Evolutionary conservation across 2,797 vertebrate species (phyloP), one percentile per base, ranked within the genome.

Genomic region (Ceyx erithaca): DNA sequence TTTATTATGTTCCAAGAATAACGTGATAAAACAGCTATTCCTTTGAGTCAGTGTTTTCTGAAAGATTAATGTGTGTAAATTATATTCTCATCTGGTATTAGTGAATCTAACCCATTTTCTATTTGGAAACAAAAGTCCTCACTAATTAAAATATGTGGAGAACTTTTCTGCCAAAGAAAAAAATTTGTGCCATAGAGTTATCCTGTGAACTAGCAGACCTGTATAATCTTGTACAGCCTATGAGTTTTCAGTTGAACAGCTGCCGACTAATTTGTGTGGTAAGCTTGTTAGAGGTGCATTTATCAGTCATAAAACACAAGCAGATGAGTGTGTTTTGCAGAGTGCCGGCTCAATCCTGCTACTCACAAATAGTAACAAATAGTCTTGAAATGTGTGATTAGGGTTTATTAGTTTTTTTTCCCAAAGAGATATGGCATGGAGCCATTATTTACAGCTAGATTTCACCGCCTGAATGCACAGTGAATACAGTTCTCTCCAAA

Each of bases 401-500:
- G 23, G 11, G 3, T 46, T 86, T 80, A 2, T 51, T 51, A 9
- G 2, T 1, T 0, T 0, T 1, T 62, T 62, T 78, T 68, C 19
- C 33, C 8, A 59, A 37, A n/a, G 40, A 48, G 9, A 5, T 51
- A 12, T 1, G 4, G 5, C 23, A 43, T 55, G 49, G 70, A 75
- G 21, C 25, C n/a, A 5, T 87, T 63, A 45, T 31, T 91, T 80
- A 68, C 23, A 82, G n/a, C 30, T 83, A 31, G 12, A 35, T 87
- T 92, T 71, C 75, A 35, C 14, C 6, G 18, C 51, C 17, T 72
- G 72, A 41, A 30, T 57, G 45, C 12, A 6, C 8, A 8, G 15
- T 30, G 13, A 66, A 54, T 70, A 9, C 19, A 45, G 16, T 68
- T 71, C 48, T 55, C 46, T 59, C 33, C 22, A 55, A 57, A 66